Evolutionary conservation across 2,797 vertebrate species (phyloP).

Genomic region (Periophthalmus magnuspinnatus): DNA sequence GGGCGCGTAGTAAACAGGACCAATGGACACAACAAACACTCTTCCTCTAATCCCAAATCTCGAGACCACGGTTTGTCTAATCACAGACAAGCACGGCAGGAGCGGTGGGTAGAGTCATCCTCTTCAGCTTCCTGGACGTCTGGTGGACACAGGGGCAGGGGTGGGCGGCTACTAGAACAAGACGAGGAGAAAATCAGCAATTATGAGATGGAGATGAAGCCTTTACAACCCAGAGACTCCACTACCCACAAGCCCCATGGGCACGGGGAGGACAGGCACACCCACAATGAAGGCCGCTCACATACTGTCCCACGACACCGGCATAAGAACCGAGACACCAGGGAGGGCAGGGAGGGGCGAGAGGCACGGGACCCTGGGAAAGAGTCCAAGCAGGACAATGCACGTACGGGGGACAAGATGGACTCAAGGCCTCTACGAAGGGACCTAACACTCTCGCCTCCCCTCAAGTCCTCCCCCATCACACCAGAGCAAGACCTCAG

Average conservation of each 20-base stretch:
- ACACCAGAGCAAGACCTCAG: conserved; percentile 85
- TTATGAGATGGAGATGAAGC: conserved; percentile 98
- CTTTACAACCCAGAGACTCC: conserved; percentile 92
- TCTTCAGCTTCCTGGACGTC: conserved; percentile 88
- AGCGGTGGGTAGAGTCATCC: conserved; percentile 85
- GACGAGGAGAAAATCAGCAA: conserved; percentile 95
- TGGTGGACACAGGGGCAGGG: conserved; percentile 80
- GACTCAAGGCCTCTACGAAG: conserved; percentile 89
- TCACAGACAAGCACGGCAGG: conserved; percentile 86
- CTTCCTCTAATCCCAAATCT: conserved; percentile 87
- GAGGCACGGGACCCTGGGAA: conserved; percentile 64
- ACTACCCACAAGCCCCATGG: conserved; percentile 87
- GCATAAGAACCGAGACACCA: conserved; percentile 78
- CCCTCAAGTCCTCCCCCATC: conserved; percentile 91
- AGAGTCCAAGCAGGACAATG: conserved; percentile 85
- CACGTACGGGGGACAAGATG: conserved; percentile 77
- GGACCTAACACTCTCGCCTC: conserved; percentile 92
- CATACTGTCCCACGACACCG: conserved; percentile 85
- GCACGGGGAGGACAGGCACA: conserved; percentile 80
- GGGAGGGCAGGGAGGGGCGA: conserved; percentile 56
- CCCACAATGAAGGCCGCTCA: conserved; percentile 79
- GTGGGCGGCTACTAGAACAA: conserved; percentile 85
- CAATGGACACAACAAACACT: conserved; percentile 87
- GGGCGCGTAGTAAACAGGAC: conserved; percentile 71
- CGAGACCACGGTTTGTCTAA: conserved; percentile 86